phyloP scores from a whole-genome alignment of 2,888 invertebrate genomes.

The Cabera pusaria region DNA sequence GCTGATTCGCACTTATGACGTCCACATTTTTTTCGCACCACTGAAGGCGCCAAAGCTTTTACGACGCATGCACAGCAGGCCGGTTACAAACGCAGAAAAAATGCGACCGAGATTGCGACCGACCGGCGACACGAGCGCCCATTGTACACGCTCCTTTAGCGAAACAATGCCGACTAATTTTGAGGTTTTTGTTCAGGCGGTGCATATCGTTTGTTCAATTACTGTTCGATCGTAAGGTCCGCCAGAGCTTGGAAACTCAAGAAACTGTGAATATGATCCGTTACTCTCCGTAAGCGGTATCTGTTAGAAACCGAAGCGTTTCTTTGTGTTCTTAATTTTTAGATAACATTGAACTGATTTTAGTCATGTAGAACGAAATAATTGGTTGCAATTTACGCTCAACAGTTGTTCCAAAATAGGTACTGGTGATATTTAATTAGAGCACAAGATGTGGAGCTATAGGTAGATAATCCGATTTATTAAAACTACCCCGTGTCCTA shows the following conservation, averaged over 20 bases:
- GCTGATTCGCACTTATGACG: slow-evolving; percentile 67
- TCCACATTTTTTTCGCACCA: slow-evolving; percentile 55
- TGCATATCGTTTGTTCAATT: slow-evolving; percentile 40
- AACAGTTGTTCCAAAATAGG: not conserved
- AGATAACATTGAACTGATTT: no score
- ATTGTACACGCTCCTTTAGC: slow-evolving; percentile 57
- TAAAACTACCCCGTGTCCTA: slow-evolving; percentile 35
- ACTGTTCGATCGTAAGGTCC: slow-evolving; percentile 13
- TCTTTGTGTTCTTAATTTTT: slow-evolving; percentile 4
- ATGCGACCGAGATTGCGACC: slow-evolving; percentile 42
- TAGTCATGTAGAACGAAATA: not conserved
- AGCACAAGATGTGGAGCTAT: slow-evolving; percentile 30
- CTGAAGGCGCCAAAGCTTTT: slow-evolving; percentile 77
- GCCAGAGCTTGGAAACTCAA: slow-evolving; percentile 18
- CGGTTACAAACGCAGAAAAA: slow-evolving; percentile 53
- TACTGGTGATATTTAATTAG: slow-evolving; percentile 20
- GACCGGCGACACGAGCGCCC: slow-evolving; percentile 48
- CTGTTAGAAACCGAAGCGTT: slow-evolving; percentile 6
- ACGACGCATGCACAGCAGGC: slow-evolving; percentile 46
- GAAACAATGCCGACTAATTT: slow-evolving; percentile 73
- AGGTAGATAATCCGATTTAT: slow-evolving; percentile 46
- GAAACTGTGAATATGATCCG: slow-evolving; percentile 26
- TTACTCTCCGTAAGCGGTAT: slow-evolving; percentile 11
- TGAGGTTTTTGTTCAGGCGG: slow-evolving; percentile 44
- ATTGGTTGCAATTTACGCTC: no score